phyloP scores from a whole-genome alignment of 2,797 vertebrate species.

The Xiphophorus birchmanni region DNA sequence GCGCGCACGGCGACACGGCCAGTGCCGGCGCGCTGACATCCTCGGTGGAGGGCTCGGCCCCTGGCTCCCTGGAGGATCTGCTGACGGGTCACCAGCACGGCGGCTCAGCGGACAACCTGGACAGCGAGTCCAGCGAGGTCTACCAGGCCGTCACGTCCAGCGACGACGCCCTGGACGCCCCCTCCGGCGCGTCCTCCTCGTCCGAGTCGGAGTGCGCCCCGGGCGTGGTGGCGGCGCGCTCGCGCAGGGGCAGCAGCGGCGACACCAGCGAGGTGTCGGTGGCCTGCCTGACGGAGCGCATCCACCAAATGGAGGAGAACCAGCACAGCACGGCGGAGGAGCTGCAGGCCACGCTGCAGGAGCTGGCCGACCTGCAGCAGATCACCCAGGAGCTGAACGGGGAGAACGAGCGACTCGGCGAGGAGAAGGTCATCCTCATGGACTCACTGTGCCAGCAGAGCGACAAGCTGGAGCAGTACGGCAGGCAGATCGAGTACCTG shows the following conservation, averaged over 20 bases:
- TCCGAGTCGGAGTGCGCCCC: conserved; percentile 92
- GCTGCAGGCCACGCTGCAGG: conserved; percentile 95
- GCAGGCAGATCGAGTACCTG: conserved; percentile 93
- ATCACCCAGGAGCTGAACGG: conserved; percentile 96
- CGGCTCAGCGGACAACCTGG: conserved; percentile 93
- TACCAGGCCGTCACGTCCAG: conserved; percentile 96
- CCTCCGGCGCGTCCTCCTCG: conserved; percentile 86
- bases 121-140: conserved; percentile 95
- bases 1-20: conserved; percentile 84
- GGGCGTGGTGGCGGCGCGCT: conserved; percentile 81
- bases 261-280: conserved; percentile 91
- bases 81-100: conserved; percentile 90
- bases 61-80: conserved; percentile 93
- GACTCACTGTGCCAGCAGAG: conserved; percentile 97
- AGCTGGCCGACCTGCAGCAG: conserved; percentile 94
- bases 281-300: conserved; percentile 93
- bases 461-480: conserved; percentile 92
- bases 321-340: conserved; percentile 97
- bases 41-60: conserved; percentile 92
- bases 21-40: conserved; percentile 88
- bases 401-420: conserved; percentile 94
- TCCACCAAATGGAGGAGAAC: conserved; percentile 99
- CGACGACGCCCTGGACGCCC: conserved; percentile 94
- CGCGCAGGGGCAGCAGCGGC: conserved; percentile 89
- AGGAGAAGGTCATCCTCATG: conserved; percentile 96